Percentiles rank a stretch among this genome's conserved stretches.
Conservation (phyloP, 1,140 invertebrate genomes). For the Parasteatoda tepidariorum region DNA sequence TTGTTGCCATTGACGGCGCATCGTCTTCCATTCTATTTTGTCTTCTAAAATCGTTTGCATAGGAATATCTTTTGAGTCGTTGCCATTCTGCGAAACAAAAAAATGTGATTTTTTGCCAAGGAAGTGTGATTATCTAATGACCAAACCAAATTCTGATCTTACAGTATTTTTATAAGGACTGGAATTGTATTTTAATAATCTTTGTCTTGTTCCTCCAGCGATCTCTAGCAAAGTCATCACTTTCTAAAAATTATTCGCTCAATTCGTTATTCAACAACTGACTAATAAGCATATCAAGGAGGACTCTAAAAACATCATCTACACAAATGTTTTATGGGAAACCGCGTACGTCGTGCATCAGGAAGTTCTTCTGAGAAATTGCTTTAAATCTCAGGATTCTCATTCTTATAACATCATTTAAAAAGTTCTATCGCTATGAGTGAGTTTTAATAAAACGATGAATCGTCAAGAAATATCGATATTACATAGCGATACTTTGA, state of each 20-base stretch:
- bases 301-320: not conserved
- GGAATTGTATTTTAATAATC: constrained; percentile 57
- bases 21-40: constrained; percentile 16
- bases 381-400: no score
- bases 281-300: not conserved
- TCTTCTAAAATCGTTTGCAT: not conserved
- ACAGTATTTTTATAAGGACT: constrained; percentile 54
- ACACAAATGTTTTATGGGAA: not conserved
- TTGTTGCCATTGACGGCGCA: not conserved
- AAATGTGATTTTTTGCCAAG: constrained; percentile 14
- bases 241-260: not conserved
- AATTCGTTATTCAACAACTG: not conserved
- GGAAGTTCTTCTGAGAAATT: no score
- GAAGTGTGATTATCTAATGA: constrained; percentile 51
- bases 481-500: no score
- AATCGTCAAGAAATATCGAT: no score
- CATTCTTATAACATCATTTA: no score
- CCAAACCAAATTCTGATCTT: constrained; percentile 55
- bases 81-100: constrained; percentile 1
- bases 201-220: constrained; percentile 11
- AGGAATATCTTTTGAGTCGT: constrained; percentile 15
- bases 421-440: no score
- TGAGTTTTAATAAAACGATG: no score
- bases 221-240: not conserved
- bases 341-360: not conserved